Conservation (phyloP, 2,113 vertebrate genomes). For the Serinus canaria region DNA sequence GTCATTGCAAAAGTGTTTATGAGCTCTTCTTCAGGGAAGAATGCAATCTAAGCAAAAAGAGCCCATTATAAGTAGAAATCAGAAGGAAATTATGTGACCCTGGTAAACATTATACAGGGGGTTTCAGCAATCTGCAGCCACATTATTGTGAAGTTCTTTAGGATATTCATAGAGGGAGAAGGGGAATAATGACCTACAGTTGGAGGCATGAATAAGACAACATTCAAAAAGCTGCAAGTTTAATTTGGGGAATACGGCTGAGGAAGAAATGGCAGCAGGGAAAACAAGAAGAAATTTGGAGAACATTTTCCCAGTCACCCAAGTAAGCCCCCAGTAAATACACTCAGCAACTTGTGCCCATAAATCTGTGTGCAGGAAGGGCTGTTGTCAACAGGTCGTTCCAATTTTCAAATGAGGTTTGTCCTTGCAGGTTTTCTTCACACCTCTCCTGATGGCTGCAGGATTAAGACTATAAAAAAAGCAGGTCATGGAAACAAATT, state of each 20-base stretch:
- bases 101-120: background rate
- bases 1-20: background rate
- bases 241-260: background rate
- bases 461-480: constrained; percentile 12
- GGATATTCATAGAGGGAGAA: background rate
- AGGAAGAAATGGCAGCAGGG: background rate
- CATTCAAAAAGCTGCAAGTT: background rate
- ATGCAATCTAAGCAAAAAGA: background rate
- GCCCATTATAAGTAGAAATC: background rate
- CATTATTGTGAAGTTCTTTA: background rate
- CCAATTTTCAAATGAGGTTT: constrained; percentile 24
- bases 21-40: background rate
- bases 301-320: background rate
- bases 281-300: background rate
- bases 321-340: background rate
- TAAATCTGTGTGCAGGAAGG: constrained; percentile 8
- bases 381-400: background rate
- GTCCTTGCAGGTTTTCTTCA: constrained; percentile 43
- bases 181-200: background rate
- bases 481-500: background rate
- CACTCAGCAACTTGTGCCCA: background rate
- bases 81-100: background rate
- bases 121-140: background rate
- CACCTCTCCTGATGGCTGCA: constrained; percentile 22
- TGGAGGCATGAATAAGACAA: background rate